phyloP scores from a whole-genome alignment of 2,113 vertebrate genomes.

The Phalacrocorax aristotelis region DNA sequence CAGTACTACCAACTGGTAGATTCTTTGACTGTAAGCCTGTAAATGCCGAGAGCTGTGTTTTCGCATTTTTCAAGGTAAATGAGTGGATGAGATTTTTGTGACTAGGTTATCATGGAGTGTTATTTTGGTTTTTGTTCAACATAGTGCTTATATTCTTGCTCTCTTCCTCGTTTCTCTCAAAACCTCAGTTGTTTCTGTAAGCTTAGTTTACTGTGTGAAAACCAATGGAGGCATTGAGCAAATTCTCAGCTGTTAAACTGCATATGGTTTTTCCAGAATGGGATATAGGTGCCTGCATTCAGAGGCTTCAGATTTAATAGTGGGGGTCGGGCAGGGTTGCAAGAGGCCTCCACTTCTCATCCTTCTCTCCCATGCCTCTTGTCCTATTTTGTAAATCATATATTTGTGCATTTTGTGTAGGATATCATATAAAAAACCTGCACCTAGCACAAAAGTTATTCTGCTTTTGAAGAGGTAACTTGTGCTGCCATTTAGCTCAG shows the following conservation, averaged over 20 bases:
- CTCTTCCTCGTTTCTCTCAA: neutral
- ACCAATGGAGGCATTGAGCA: neutral
- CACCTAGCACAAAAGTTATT: neutral
- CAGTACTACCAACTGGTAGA: neutral
- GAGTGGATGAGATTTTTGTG: neutral
- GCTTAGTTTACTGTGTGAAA: neutral
- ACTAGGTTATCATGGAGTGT: neutral
- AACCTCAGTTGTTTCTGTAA: neutral
- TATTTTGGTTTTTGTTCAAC: neutral
- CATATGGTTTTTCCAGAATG: neutral
- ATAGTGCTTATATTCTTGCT: neutral
- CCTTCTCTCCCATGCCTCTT: neutral
- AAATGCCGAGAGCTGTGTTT: neutral
- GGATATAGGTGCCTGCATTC: neutral
- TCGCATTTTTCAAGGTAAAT: neutral
- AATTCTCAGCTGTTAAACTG: slow-evolving; percentile 19
- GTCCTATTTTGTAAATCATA: neutral
- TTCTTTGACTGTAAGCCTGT: neutral
- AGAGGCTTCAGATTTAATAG: neutral
- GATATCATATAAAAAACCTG: neutral
- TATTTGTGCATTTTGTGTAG: neutral
- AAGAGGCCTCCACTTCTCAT: neutral
- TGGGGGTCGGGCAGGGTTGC: neutral
- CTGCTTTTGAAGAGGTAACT: neutral
- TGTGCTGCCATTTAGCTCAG: neutral